phyloP scores from a whole-genome alignment of 1,140 invertebrate genomes.

The Medauroidea extradentata region DNA sequence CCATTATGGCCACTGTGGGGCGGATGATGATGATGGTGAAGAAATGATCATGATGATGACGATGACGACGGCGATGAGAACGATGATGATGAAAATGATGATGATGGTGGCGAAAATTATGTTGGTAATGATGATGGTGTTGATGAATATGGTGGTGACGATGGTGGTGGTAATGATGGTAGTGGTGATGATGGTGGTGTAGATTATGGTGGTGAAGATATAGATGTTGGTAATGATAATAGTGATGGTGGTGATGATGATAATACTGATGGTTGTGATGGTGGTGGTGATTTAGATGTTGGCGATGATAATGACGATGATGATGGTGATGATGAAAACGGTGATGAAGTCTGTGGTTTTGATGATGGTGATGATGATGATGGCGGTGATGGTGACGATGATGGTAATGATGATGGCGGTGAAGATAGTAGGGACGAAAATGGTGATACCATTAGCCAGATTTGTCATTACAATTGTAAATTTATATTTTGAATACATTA shows the following conservation, averaged over 20 bases:
- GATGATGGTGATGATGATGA: neutral
- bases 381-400: neutral
- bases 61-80: neutral
- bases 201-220: neutral
- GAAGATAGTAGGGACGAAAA: neutral
- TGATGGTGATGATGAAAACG: neutral
- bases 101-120: neutral
- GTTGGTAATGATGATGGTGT: neutral
- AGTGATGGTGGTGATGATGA: neutral
- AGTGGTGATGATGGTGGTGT: neutral
- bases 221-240: neutral
- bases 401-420: conserved; percentile 6
- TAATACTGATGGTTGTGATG: neutral
- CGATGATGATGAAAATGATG: conserved; percentile 1
- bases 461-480: too few species aligned
- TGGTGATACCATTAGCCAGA: too few species aligned
- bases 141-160: neutral
- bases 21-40: neutral
- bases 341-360: too few species aligned
- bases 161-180: neutral
- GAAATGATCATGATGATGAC: neutral
- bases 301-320: neutral
- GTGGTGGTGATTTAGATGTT: neutral
- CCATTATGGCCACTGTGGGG: too few species aligned
- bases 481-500: too few species aligned